Conservation (phyloP, 2,888 invertebrate species). For the Caenorhabditis panamensis region DNA sequence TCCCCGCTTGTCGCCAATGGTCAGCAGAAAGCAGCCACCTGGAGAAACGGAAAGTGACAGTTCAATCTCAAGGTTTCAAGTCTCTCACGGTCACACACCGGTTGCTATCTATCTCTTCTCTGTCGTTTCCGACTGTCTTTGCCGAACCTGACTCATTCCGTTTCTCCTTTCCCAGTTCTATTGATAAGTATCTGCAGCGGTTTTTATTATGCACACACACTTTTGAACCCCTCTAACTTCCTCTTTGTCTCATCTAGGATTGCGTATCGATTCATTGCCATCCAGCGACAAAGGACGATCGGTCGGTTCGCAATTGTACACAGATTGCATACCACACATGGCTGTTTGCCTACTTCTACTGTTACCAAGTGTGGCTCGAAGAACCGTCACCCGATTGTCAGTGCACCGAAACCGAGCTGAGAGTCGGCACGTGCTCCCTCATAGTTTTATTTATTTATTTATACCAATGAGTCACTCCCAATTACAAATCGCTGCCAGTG, state of each 20-base stretch:
- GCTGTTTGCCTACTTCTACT: constrained; percentile 42
- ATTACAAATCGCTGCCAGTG: not conserved
- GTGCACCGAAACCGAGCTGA: constrained; percentile 14
- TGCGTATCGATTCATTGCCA: constrained; percentile 24
- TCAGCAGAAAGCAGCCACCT: constrained; percentile 18
- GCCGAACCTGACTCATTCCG: constrained; percentile 13
- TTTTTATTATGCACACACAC: constrained; percentile 2
- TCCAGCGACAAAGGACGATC: constrained; percentile 18
- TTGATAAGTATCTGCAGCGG: not conserved
- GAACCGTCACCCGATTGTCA: constrained; percentile 12
- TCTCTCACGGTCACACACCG: constrained; percentile 1
- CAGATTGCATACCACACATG: constrained; percentile 20
- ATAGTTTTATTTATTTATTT: constrained; percentile 16
- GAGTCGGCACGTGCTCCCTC: not conserved
- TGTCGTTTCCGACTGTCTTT: constrained; percentile 19
- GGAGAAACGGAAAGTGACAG: constrained; percentile 47
- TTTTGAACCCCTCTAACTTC: not conserved
- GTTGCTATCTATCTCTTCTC: constrained; percentile 3
- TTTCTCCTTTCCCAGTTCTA: constrained; percentile 1
- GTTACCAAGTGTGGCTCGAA: constrained; percentile 39
- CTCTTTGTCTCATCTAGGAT: not conserved
- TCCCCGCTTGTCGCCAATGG: constrained; percentile 15
- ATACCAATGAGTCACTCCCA: constrained; percentile 1
- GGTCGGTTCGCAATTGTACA: constrained; percentile 26
- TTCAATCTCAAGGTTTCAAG: constrained; percentile 56